Evolutionary conservation across 2,888 invertebrate species (phyloP), one percentile per base, ranked within the genome.

Genomic region (Pandemis corylana): DNA sequence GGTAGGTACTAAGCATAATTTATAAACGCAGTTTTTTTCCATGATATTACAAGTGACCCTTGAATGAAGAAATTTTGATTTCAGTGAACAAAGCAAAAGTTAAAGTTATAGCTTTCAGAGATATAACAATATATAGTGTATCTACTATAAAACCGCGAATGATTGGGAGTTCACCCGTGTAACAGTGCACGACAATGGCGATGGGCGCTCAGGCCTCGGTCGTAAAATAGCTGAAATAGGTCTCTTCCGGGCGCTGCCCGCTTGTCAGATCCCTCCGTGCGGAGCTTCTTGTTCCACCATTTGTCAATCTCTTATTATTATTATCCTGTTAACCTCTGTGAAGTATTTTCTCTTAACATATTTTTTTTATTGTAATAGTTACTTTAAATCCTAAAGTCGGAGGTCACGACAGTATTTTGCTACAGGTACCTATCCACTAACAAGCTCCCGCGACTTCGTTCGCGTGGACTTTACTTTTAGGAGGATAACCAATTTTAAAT

Each of bases 191-290:
- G 80, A 87, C 86, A 87, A 88, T 86, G 82, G 85, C 80, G 80
- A 83, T 81, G 83, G 82, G 78, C 82, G 83, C 83, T 84, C 82
- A 85, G 79, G 79, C 80, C 76, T 81, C 82, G 82, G 78, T 87
- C 83, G 84, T 88, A 72, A 87, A 89, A 88, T 87, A 83, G 85
- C 81, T 83, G 84, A 83, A 90, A 90, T 88, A 83, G 86, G 81
- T 84, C 83, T 83, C 86, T 85, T 89, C 90, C 90, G 89, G 84
- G 73, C 79, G 56, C 68, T 68, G 68, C 74, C 74, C 71, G 74
- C 68, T 68, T 73, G 66, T 63, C 64, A 71, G 71, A 56, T 61
- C 67, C 71, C 70, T 67, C 56, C 28, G 36, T 9, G 28, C 28
- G 7, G 44, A 42, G 72, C 64, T 69, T 49, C 73, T 65, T 68